A percentile compares a stretch with the other conserved stretches of the same genome.
phyloP scores from a whole-genome alignment of 2,888 invertebrate genomes.

The Bedellia somnulentella region DNA sequence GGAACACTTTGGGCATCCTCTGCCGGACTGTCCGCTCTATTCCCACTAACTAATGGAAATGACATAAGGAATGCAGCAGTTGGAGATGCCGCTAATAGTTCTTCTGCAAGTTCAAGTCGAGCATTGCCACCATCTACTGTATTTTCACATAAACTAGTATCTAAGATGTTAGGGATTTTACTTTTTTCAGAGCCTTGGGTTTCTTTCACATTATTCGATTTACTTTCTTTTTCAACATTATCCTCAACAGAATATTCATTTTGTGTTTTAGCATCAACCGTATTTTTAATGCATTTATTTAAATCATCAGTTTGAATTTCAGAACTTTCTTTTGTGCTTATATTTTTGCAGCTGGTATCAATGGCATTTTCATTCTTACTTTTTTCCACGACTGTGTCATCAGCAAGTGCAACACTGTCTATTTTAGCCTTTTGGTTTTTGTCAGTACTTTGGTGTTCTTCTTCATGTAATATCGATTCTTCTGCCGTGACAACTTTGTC shows the following conservation, averaged over 20 bases:
- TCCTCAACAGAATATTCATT: not conserved
- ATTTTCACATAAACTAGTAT: slow-evolving; percentile 39
- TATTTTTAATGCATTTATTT: slow-evolving; percentile 13
- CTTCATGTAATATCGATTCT: slow-evolving; percentile 11
- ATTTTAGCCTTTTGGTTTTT: not conserved
- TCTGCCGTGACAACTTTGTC: slow-evolving; percentile 12
- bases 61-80: slow-evolving; percentile 77
- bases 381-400: not conserved
- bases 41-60: slow-evolving; percentile 70
- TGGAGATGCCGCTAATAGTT: slow-evolving; percentile 61
- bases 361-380: too few relatives aligned
- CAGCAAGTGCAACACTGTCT: not conserved
- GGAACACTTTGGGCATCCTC: slow-evolving; percentile 20
- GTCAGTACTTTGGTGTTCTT: not conserved
- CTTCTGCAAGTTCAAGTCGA: slow-evolving; percentile 58
- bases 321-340: not conserved
- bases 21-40: slow-evolving; percentile 50
- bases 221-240: not conserved
- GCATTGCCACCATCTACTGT: slow-evolving; percentile 56
- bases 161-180: slow-evolving; percentile 30
- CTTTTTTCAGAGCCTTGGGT: not conserved
- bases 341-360: too few relatives aligned
- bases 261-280: slow-evolving; percentile 9
- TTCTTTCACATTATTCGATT: not conserved
- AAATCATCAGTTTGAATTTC: too few relatives aligned